Base-by-base conservation (phyloP, 2,888 invertebrate species). In the Parnassius smintheus region DNA sequence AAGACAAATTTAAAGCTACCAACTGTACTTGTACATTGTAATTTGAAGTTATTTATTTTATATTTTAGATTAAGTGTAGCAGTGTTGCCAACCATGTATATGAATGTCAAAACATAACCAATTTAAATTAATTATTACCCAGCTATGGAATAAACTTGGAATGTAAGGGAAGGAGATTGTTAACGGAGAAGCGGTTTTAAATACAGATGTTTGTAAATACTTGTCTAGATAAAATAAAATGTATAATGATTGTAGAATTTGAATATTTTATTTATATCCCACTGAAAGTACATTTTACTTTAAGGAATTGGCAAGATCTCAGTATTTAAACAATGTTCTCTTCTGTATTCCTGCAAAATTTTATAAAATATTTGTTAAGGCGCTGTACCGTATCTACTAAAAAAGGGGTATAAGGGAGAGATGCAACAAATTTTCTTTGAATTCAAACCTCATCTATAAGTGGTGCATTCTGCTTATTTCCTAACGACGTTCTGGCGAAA, bases 161-260 rank as follows among this genome's bases (percentile, higher is more conserved):
- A 62, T 49, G 57, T 54, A 62, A 54, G 7, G 18, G 42, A 42
- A 53, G 13, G 44, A 18, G 55, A 55, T 51, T n/a, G 10, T 35
- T 18, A 12, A 49, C 22, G 53, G 41, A 18, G 10, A 56, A 13
- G 42, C 35, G 11, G 53, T 55, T 45, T 50, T 59, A 46, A 45
- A 50, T 68, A 78, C 76, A 79, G 75, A 73, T 76, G 56, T 82
- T 84, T 91, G 90, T 91, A 91, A 79, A 91, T 91, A 90, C 76
- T 75, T 80, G 77, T 77, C 81, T 86, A 88, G 83, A 82, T 83
- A 85, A 85, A 86, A 84, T 85, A 85, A 83, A 86, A 87, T 59
- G 87, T 82, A 81, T 84, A 85, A 89, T 86, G 87, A 87, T 89
- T 87, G 86, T 87, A 81, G 84, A 86, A 78, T 74, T 59, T 69